A percentile compares a stretch with the other conserved stretches of the same genome.
Conservation (phyloP, 2,797 vertebrate genomes). For the Melanotaenia maccullochi region DNA sequence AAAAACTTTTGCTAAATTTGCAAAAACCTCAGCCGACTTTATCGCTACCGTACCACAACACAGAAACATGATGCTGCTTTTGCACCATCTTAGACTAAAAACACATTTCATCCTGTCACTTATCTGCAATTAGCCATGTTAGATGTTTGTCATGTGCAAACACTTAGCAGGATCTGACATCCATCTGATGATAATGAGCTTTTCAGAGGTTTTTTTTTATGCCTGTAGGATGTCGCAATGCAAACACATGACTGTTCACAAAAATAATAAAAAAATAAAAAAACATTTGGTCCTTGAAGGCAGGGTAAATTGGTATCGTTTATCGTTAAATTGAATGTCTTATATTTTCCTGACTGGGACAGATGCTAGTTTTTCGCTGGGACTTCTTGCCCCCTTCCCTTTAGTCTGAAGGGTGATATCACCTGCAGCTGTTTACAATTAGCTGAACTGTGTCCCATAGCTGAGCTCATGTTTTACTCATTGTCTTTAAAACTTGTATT, state of each 20-base stretch:
- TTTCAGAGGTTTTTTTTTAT: conserved; percentile 55
- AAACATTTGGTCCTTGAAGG: conserved; percentile 46
- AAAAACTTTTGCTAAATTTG: conserved; percentile 16
- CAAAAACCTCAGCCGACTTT: conserved; percentile 7
- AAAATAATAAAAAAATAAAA: background rate
- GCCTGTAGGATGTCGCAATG: conserved; percentile 49
- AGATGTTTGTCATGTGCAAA: conserved; percentile 69
- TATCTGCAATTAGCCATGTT: conserved; percentile 65
- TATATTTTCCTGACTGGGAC: conserved; percentile 30
- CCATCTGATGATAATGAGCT: conserved; percentile 67
- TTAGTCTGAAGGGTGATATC: conserved; percentile 66
- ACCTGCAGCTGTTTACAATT: conserved; percentile 77
- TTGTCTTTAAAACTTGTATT: conserved; percentile 58
- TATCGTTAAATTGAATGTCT: conserved; percentile 54
- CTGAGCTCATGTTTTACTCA: conserved; percentile 61
- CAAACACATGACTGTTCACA: conserved; percentile 43
- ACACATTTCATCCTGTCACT: conserved; percentile 55
- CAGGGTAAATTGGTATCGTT: conserved; percentile 49
- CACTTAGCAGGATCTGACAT: conserved; percentile 62
- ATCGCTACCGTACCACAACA: conserved; percentile 20
- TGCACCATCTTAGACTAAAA: conserved; percentile 48
- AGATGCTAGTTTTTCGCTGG: conserved; percentile 33
- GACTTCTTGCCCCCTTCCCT: conserved; percentile 46
- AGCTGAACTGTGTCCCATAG: conserved; percentile 57
- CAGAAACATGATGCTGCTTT: conserved; percentile 41